Base-by-base conservation (phyloP, 2,888 invertebrate species). In the Oscheius sp. region DNA sequence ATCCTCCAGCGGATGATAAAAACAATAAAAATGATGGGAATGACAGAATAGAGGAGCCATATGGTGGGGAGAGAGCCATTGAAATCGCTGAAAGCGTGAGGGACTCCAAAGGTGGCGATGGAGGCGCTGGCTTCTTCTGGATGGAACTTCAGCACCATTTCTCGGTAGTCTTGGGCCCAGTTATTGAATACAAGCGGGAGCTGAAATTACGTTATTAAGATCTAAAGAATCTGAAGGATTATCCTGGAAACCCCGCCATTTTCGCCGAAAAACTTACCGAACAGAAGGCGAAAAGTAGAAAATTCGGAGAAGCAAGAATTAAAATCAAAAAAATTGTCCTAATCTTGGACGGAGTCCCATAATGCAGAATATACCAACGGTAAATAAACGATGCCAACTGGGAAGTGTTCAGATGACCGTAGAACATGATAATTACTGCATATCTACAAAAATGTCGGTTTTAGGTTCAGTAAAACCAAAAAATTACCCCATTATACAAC, bases 361-460 rank as follows among this genome's bases (percentile, higher is more conserved):
- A 43, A 23, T 41, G 41, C 43, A 61, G 45, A 43, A 61, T 25
- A 43, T 61, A 61, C 43, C 61, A 43, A 1, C 61, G 41, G 13
- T 61, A 61, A 18, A 61, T 41, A 21, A 61, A 61, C 0, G 61
- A 61, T 5, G 21, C 61, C n/a, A 61, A 21, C 43, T 61, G 61
- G 13, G 43, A 43, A n/a, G 41, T 23, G 18, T 43, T 43, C 41
- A 61, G 16, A 43, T 61, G 61, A 43, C 43, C 61, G 23, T 43
- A 61, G 41, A 61, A 13, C 18, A 43, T 41, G 7, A 45, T 43
- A n/a, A 61, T 61, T 0, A n/a, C 23, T n/a, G 21, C 61, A 21
- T 61, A 61, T n/a, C 61, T 61, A n/a, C 3, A 27, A 21, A 5
- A 18, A 21, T 7, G 43, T 21, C 7, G 18, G 1, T 9, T 35